phyloP scores from a whole-genome alignment of 2,888 invertebrate species.

The Ellobium chinense region DNA sequence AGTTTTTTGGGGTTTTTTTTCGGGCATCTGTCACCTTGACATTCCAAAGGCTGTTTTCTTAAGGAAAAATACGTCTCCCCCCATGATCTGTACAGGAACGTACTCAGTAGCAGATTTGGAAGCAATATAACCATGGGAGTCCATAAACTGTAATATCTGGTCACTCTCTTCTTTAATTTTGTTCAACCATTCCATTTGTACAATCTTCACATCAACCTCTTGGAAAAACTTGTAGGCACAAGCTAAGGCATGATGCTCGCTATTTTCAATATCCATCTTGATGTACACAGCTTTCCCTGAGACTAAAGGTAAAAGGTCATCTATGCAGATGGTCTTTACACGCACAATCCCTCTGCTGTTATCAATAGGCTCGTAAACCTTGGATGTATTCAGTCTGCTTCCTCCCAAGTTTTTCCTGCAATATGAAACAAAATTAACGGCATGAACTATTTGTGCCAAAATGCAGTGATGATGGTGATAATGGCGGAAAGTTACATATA shows the following conservation, averaged over 20 bases:
- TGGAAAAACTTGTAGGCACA: constrained; percentile 28
- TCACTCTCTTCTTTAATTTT: not conserved
- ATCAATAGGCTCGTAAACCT: not conserved
- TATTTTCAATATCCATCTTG: constrained; percentile 38
- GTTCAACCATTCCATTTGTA: constrained; percentile 31
- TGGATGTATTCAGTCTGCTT: constrained; percentile 25
- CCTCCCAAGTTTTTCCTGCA: constrained; percentile 24
- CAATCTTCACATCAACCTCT: constrained; percentile 22
- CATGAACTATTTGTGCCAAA: too few species aligned
- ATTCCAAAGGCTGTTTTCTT: constrained; percentile 15
- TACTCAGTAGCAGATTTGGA: not conserved
- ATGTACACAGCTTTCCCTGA: not conserved
- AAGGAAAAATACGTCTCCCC: constrained; percentile 2
- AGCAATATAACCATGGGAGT: not conserved
- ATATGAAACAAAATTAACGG: not conserved
- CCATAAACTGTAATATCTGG: not conserved
- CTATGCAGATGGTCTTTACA: constrained; percentile 25
- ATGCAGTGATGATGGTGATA: too few species aligned
- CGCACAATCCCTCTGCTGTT: not conserved
- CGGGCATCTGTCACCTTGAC: too few species aligned
- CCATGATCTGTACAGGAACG: not conserved
- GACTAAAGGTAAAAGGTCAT: constrained; percentile 23
- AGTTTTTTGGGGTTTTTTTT: too few species aligned
- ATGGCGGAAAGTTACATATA: too few species aligned
- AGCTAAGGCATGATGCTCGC: constrained; percentile 14